Conservation (phyloP, 2,888 invertebrate species). For the Ochropleura leucogaster region DNA sequence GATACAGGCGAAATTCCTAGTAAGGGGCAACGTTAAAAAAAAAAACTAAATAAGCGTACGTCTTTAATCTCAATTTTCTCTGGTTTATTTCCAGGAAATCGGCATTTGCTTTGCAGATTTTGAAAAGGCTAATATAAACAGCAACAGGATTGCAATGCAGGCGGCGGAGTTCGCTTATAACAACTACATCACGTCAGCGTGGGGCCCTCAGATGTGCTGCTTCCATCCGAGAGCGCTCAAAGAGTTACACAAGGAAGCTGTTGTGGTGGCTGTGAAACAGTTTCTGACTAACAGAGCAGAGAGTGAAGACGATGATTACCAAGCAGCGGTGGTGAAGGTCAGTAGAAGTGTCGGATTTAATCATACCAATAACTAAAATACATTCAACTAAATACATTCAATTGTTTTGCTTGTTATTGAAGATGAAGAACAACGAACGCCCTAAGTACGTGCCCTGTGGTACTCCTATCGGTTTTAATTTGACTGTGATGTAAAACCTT, state of each 20-base stretch:
- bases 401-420: too few species aligned
- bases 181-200: constrained; percentile 50
- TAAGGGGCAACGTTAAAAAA: too few species aligned
- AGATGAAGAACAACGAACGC: too few species aligned
- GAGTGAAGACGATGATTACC: constrained; percentile 46
- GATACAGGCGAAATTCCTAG: too few species aligned
- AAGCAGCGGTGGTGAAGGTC: constrained; percentile 26
- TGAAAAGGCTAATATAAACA: constrained; percentile 53
- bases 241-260: constrained; percentile 41
- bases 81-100: constrained; percentile 56
- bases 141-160: constrained; percentile 59
- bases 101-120: constrained; percentile 43
- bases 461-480: too few species aligned
- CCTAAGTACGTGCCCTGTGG: too few species aligned
- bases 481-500: too few species aligned
- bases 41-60: background rate
- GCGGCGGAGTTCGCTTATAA: constrained; percentile 60
- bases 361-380: background rate
- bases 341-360: background rate
- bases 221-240: constrained; percentile 54
- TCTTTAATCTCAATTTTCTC: background rate
- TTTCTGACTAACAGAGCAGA: constrained; percentile 45
- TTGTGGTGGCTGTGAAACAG: constrained; percentile 27
- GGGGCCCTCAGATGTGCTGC: constrained; percentile 58
- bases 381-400: too few species aligned